These are phyloP conservation scores for Hirtodrosophila trivittata DNA, from an alignment of 2,888 invertebrate species.

Conservation along the genomic window DNA sequence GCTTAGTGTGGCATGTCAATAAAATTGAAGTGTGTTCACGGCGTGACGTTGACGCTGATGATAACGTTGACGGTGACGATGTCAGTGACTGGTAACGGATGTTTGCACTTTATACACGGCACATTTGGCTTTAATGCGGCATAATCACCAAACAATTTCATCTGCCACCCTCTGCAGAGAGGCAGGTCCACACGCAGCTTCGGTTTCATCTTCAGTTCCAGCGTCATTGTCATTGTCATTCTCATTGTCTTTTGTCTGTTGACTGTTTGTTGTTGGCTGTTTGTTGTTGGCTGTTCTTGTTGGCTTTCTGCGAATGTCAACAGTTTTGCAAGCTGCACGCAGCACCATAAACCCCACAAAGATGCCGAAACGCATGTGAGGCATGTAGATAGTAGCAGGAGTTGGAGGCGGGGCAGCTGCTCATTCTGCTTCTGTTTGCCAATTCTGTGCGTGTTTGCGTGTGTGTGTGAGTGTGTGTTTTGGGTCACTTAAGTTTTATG, in stretches of 20 bases:
- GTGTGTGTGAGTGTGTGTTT: slow-evolving; percentile 40
- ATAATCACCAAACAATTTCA: slow-evolving; percentile 80
- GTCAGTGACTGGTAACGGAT: slow-evolving; percentile 54
- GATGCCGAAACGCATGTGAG: slow-evolving; percentile 20
- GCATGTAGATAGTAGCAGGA: background rate
- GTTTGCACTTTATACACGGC: slow-evolving; percentile 65
- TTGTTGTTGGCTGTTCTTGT: slow-evolving; percentile 35
- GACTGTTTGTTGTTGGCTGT: slow-evolving; percentile 36
- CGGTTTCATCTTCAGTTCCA: slow-evolving; percentile 7
- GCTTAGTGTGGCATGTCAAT: slow-evolving; percentile 62
- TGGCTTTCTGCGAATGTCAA: slow-evolving; percentile 70
- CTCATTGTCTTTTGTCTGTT: slow-evolving; percentile 33
- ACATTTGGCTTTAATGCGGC: slow-evolving; percentile 79
- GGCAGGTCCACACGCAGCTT: no score
- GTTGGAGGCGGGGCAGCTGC: background rate
- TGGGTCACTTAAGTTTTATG: slow-evolving; percentile 80
- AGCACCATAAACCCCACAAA: slow-evolving; percentile 55
- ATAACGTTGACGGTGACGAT: slow-evolving; percentile 14
- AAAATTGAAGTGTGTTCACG: slow-evolving; percentile 68
- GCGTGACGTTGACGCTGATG: slow-evolving; percentile 27
- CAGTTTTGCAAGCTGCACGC: slow-evolving; percentile 73
- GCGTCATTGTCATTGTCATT: slow-evolving; percentile 29
- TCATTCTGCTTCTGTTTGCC: slow-evolving; percentile 6
- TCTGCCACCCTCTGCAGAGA: slow-evolving; percentile 63
- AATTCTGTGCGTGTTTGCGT: background rate